Conservation (phyloP, 2,113 vertebrate species). For the Buteo buteo region DNA sequence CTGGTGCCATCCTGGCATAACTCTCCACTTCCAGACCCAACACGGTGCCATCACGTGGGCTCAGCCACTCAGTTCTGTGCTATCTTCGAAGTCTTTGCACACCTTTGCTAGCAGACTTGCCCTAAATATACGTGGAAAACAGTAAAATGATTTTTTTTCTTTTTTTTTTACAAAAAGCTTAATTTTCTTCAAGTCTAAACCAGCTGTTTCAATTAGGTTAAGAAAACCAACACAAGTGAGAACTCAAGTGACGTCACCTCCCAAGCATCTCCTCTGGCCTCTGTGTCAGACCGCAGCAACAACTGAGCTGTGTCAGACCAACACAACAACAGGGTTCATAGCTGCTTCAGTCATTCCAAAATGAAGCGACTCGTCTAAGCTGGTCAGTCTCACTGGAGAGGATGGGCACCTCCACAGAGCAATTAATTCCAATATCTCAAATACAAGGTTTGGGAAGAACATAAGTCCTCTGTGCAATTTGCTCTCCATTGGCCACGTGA, state of each 20-base stretch:
- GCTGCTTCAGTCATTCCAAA: not conserved
- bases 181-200: not conserved
- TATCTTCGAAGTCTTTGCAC: not conserved
- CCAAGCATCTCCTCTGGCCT: not conserved
- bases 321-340: not conserved
- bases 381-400: not conserved
- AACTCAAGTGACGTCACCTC: not conserved
- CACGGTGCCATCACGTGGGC: too few species aligned
- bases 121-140: not conserved
- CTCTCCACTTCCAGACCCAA: not conserved
- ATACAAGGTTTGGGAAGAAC: not conserved
- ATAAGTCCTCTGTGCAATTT: not conserved
- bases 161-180: not conserved
- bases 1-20: not conserved
- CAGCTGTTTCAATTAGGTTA: not conserved
- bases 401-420: not conserved
- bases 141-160: not conserved
- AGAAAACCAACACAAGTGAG: not conserved
- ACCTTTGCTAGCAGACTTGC: not conserved
- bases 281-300: not conserved
- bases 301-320: not conserved
- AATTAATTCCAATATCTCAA: not conserved
- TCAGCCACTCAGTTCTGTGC: not conserved
- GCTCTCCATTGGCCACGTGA: not conserved
- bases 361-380: not conserved